phyloP scores from a whole-genome alignment of 2,888 invertebrate genomes.

The Odontocolon sp. region DNA sequence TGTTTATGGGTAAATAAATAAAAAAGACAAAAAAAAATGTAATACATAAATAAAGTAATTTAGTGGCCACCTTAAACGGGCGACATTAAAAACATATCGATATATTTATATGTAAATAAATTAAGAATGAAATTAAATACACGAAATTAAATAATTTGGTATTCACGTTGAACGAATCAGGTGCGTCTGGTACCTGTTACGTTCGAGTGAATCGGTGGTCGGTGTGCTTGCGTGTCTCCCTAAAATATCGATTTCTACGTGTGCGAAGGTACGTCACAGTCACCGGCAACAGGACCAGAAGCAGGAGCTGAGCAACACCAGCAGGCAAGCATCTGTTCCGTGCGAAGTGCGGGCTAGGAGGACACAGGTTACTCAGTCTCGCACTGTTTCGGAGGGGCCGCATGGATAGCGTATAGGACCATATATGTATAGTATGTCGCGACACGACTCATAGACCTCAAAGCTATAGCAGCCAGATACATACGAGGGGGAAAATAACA shows the following conservation, averaged over 20 bases:
- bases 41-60: not conserved
- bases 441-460: not conserved
- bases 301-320: conserved; percentile 54
- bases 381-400: conserved; percentile 38
- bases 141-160: conserved; percentile 41
- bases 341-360: conserved; percentile 31
- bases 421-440: not conserved
- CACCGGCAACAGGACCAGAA: conserved; percentile 41
- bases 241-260: conserved; percentile 75
- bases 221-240: conserved; percentile 39
- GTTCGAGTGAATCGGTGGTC: conserved; percentile 43
- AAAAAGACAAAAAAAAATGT: conserved; percentile 2
- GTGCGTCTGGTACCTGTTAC: conserved; percentile 56
- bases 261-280: conserved; percentile 23
- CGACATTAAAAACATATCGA: too few species aligned
- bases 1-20: not conserved
- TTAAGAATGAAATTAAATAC: not conserved
- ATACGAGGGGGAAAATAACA: conserved; percentile 2
- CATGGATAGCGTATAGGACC: conserved; percentile 9
- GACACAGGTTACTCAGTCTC: conserved; percentile 62
- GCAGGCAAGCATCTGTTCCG: conserved; percentile 71
- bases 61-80: too few species aligned
- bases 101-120: not conserved
- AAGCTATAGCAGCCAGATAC: not conserved
- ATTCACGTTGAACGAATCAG: conserved; percentile 44